These are phyloP conservation scores for Stegana nigrithorax DNA, from an alignment of 2,888 invertebrate genomes.

Conservation along the genomic window DNA sequence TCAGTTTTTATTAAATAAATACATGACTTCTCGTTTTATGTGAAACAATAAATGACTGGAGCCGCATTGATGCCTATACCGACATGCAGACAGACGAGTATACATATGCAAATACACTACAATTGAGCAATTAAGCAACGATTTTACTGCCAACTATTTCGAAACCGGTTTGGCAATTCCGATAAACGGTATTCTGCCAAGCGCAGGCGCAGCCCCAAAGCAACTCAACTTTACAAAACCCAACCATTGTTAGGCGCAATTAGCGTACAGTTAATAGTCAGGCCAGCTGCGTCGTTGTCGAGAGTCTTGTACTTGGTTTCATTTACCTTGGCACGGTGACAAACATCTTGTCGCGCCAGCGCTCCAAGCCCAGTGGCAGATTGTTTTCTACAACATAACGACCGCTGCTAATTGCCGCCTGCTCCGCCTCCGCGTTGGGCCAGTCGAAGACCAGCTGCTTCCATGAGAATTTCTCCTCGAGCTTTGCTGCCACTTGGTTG, in stretches of 20 bases:
- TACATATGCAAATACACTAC: too few species aligned
- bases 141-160: neutral
- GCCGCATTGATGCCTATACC: too few species aligned
- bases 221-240: too few species aligned
- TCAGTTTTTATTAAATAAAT: neutral
- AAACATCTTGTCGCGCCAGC: conserved; percentile 79
- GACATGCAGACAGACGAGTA: too few species aligned
- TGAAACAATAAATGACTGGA: too few species aligned
- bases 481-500: conserved; percentile 65
- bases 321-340: conserved; percentile 76
- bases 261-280: conserved; percentile 5
- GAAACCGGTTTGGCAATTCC: conserved; percentile 11
- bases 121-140: too few species aligned
- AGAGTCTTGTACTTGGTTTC: neutral
- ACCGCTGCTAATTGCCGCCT: conserved; percentile 73
- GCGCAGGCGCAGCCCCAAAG: too few species aligned
- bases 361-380: conserved; percentile 77
- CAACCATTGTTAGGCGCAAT: conserved; percentile 24
- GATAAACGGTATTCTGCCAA: conserved; percentile 8
- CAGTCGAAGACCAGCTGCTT: conserved; percentile 77
- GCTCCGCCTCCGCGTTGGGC: conserved; percentile 73
- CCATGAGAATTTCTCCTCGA: conserved; percentile 78
- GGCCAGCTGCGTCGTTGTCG: neutral
- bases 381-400: conserved; percentile 76
- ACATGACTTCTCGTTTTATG: neutral